Conservation (phyloP, 2,797 vertebrate species). For the Gadopsis bispinosus region DNA sequence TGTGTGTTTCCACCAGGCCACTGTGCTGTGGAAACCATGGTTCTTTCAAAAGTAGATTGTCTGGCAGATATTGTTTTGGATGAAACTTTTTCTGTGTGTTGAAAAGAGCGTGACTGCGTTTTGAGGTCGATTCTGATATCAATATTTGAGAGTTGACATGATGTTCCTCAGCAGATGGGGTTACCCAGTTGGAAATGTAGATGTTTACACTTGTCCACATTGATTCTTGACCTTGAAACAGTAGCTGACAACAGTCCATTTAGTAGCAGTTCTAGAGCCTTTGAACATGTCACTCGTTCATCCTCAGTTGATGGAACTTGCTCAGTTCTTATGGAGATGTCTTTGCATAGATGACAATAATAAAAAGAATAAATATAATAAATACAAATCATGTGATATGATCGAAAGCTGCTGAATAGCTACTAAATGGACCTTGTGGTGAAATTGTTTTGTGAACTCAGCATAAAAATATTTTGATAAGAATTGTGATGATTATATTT, state of each 20-base stretch:
- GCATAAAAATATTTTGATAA: neutral
- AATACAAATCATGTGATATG: neutral
- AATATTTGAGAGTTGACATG: neutral
- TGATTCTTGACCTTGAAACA: neutral
- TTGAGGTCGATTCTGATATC: neutral
- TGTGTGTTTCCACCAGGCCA: conserved; percentile 39
- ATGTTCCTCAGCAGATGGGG: neutral
- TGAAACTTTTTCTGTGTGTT: conserved; percentile 1
- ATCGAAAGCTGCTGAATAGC: neutral
- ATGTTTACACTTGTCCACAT: neutral
- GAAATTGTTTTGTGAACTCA: neutral
- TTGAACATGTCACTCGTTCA: neutral
- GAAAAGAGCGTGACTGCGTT: neutral
- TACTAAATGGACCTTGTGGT: neutral
- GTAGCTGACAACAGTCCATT: neutral
- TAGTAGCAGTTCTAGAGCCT: neutral
- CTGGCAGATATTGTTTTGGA: conserved; percentile 18
- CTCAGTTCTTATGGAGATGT: neutral
- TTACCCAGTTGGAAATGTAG: neutral
- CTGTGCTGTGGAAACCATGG: conserved; percentile 30
- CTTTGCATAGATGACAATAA: neutral
- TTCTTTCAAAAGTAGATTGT: conserved; percentile 36
- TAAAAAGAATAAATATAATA: neutral
- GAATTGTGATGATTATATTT: neutral
- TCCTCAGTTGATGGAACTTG: neutral